Evolutionary conservation across 2,113 vertebrate genomes (phyloP), one percentile per base, ranked within the genome.

Genomic region (Leiothrix lutea): DNA sequence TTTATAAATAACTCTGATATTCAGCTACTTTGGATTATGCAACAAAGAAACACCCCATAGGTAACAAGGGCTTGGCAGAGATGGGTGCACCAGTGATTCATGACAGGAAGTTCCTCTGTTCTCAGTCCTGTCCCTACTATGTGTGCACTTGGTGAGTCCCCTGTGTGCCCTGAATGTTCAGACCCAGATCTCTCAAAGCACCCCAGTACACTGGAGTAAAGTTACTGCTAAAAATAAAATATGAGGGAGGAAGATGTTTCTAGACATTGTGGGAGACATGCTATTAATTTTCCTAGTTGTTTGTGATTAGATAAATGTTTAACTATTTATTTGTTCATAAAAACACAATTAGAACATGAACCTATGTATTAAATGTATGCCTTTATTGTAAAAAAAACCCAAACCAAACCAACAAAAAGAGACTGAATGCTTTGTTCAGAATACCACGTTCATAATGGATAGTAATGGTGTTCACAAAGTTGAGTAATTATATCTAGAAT

Each of bases 1-100:
- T 78, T 87, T 6, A 26, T 44, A 54, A 72, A 26, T n/a, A 44
- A 44, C 13, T 5, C 8, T 75, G 44, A 74, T 71, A 79, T 58
- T 85, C 13, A 61, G 3, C 8, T 67, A 8, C 45, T 70, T 45
- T 58, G 4, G 16, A 25, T 38, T 28, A 69, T 26, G 47, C 23
- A 48, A 20, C 18, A 64, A 17, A 56, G 25, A 48, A n/a, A 28
- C 7, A 8, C 0, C 4, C 15, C 26, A 44, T 9, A 51, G 29
- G 11, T 11, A 21, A 13, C 16, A 58, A 18, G 1, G 28, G 3
- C 8, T 38, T 22, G 48, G 24, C 21, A 71, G 65, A 82, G 79
- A 67, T 0, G 6, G 8, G 7, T 31, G 4, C 36, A 45, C 6
- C 14, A 44, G 5, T 15, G 8, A 21, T 14, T 47, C 1, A 0